Evolutionary conservation across 2,113 vertebrate species (phyloP), one percentile per base, ranked within the genome.

Genomic region (Gambusia affinis): DNA sequence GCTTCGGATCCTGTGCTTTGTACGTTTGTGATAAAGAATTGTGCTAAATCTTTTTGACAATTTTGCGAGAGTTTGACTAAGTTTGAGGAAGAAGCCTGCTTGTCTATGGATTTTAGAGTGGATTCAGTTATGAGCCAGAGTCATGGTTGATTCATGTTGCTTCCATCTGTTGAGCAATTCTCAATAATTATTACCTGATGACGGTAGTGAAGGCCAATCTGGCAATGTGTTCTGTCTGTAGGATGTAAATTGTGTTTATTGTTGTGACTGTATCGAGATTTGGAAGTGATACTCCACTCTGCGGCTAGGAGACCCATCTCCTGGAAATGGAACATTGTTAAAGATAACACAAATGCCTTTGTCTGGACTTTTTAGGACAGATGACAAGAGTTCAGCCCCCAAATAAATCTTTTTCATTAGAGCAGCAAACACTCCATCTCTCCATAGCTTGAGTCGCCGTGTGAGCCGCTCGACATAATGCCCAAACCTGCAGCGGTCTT

Each of bases 331-430:
- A 84, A 73, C 87, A 79, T 91, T 89, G 89, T 94, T 90, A 87
- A 61, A 87, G 87, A 93, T 91, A 88, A 92, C 92, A 93, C 92
- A 85, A 70, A 24, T 22, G 80, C 90, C 91, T 92, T 92, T 93
- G 91, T 94, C 64, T 22, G 75, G 80, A 87, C 87, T 92, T 93
- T 92, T 89, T 89, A 87, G 92, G 83, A 88, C 60, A 0, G 81
- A 73, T 60, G 82, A 86, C 86, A 87, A 91, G 87, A 90, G 74
- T 80, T 83, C 81, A 76, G 72, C 77, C 81, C 85, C 82, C 84
- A 86, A 91, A 93, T 91, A 94, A 94, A 91, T 81, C 91, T 91
- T 94, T 94, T 94, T 95, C 92, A 94, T 93, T 93, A 94, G 90
- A 91, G 91, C 87, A 70, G 92, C 94, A 93, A 95, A 94, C 92